Base-by-base conservation (phyloP, 2,888 invertebrate genomes). In the Drosophila quinaria region DNA sequence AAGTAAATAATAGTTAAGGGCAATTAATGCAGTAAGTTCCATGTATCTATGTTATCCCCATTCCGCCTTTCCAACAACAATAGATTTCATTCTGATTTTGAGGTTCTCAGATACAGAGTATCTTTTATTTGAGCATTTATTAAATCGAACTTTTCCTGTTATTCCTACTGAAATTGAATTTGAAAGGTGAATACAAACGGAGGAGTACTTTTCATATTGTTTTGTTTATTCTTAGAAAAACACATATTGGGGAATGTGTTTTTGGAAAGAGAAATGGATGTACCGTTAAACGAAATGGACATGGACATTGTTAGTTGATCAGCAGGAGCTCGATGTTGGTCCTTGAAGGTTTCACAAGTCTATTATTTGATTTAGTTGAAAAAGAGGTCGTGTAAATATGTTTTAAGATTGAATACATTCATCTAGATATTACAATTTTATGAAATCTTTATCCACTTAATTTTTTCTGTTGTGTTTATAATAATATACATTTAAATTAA, bases 91-190 rank as follows among this genome's bases (percentile, higher is more conserved):
- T 19, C 8, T 15, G 15, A 15, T 4, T 8, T 39, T 17, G 39
- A 3, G 10, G 8, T 9, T 46, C 9, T 8, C 1, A 10, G 9
- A n/a, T 33, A 33, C 29, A 42, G 41, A 8, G 46, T 39, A 72
- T 39, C 17, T n/a, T 5, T 11, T 3, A n/a, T 15, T 58, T 33
- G n/a, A 9, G 4, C 13, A 10, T n/a, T n/a, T 11, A 17, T 1
- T 13, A 11, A 1, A 41, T 4, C 15, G 10, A 35, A 44, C 29
- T 31, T 31, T 56, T 56, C 37, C 46, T 42, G 31, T 44, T 67
- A 29, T 67, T 31, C 13, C 46, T 42, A 50, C 61, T 50, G 56
- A 50, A 73, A 68, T 73, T 13, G 44, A 46, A 50, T 72, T 54
- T 35, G 44, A 67, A 37, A 62, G 25, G 42, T 33, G 44, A 22